Conservation (phyloP, 2,113 vertebrate species). For the Arvicanthis niloticus region DNA sequence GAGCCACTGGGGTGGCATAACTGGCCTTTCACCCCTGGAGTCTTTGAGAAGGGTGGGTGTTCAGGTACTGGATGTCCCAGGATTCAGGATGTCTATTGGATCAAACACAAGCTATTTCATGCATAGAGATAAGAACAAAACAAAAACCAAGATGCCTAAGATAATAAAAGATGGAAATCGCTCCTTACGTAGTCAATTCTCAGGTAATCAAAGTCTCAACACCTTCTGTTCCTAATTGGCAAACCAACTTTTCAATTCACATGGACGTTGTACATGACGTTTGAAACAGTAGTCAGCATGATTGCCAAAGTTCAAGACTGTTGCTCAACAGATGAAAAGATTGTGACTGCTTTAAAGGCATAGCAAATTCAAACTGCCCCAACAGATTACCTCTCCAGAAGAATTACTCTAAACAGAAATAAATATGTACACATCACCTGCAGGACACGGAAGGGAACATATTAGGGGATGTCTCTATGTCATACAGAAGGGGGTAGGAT, state of each 20-base stretch:
- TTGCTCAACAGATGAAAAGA: slow-evolving; percentile 65
- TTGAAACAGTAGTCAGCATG: slow-evolving; percentile 53
- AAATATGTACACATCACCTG: slow-evolving; percentile 43
- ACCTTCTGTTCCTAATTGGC: slow-evolving; percentile 20
- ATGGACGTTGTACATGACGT: background rate
- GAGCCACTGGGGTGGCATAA: background rate
- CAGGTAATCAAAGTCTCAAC: slow-evolving; percentile 1
- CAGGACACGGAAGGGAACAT: background rate
- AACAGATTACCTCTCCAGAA: slow-evolving; percentile 38
- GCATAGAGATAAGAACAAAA: slow-evolving; percentile 24
- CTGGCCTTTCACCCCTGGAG: background rate
- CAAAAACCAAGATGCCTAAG: slow-evolving; percentile 11
- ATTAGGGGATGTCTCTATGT: slow-evolving; percentile 22
- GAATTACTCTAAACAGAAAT: slow-evolving; percentile 42
- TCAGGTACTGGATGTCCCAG: background rate
- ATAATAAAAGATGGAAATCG: slow-evolving; percentile 1
- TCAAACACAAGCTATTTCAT: background rate
- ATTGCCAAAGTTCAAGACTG: slow-evolving; percentile 57
- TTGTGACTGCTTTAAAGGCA: background rate
- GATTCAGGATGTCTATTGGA: background rate
- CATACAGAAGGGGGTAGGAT: slow-evolving; percentile 46
- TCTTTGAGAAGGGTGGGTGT: background rate
- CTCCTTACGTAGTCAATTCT: slow-evolving; percentile 18
- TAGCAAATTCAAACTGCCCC: slow-evolving; percentile 36
- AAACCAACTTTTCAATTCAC: slow-evolving; percentile 14